Evolutionary conservation across 2,888 invertebrate species (phyloP), one percentile per base, ranked within the genome.

Genomic region (Gnatocerus cornutus): DNA sequence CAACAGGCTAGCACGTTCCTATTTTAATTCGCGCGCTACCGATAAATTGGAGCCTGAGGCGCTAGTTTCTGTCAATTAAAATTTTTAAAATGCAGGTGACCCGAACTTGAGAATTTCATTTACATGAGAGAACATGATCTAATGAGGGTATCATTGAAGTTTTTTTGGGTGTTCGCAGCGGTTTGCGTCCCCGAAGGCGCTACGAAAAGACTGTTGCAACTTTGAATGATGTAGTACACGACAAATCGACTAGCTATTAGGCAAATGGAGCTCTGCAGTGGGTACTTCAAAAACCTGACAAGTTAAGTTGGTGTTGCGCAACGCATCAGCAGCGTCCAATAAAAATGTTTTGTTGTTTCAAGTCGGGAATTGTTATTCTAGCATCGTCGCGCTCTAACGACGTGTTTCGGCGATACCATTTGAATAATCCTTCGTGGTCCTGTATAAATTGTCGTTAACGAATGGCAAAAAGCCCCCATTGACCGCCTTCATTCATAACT

Each of bases 391-490:
- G 59, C 70, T 72, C 77, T 78, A 78, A 78, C 78, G 77, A 78
- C 74, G 76, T 74, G 75, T 76, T 75, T 78, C 68, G 74, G 70
- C 71, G 69, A 64, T 65, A 52, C 71, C 48, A 66, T 76, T 76
- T 76, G 71, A 75, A 75, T 75, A 75, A 75, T 74, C 68, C 68
- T 68, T 71, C 65, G 73, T 68, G 69, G 64, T 75, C 74, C 73
- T 71, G 77, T 75, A 78, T 77, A 77, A 76, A 77, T 78, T 72
- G 73, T 70, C 73, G 69, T 73, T 76, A 76, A 78, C 76, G 68
- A 72, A 29, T 46, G 59, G 70, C 55, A 71, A 69, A 72, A 73
- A 74, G 70, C 70, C 68, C 6, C 8, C 33, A 52, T 46, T 33
- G 16, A 39, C 43, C 30, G 8, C 12, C 71, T 72, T 71, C 75